Evolutionary conservation across 2,797 vertebrate genomes (phyloP).

Genomic region (Astyanax mexicanus): DNA sequence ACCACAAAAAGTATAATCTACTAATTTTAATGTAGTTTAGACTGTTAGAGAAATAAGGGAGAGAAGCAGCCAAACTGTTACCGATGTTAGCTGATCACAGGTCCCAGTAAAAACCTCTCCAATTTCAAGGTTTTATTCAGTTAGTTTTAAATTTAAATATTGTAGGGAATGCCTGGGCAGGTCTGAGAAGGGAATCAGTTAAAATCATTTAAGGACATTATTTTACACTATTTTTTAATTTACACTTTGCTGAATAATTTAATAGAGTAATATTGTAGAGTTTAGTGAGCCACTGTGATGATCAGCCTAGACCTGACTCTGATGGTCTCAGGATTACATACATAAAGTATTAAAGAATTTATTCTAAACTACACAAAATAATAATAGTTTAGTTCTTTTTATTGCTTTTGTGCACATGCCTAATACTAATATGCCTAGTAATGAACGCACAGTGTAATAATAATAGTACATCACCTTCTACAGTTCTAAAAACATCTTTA

Average conservation of each 20-base stretch:
- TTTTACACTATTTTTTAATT: too few species aligned
- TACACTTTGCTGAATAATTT: too few species aligned
- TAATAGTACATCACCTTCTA: not conserved
- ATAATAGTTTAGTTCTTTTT: not conserved
- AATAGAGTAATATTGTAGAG: too few species aligned
- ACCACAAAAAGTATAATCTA: conserved; percentile 29
- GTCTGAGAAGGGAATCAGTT: too few species aligned
- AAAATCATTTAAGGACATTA: too few species aligned
- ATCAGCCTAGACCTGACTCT: not conserved
- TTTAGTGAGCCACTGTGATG: too few species aligned
- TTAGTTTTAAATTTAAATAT: too few species aligned
- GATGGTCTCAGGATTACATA: not conserved
- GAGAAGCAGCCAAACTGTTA: not conserved
- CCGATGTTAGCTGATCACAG: not conserved
- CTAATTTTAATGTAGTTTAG: not conserved
- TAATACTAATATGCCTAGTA: too few species aligned
- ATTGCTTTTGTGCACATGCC: not conserved
- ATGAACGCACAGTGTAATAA: not conserved
- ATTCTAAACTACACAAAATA: not conserved
- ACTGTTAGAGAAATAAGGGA: too few species aligned
- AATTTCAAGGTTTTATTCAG: not conserved
- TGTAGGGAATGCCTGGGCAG: too few species aligned
- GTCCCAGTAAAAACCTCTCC: not conserved
- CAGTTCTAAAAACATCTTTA: not conserved
- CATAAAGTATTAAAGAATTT: too few species aligned